Evolutionary conservation across 2,888 invertebrate genomes (phyloP).

Genomic region (Criorhina ranunculi): DNA sequence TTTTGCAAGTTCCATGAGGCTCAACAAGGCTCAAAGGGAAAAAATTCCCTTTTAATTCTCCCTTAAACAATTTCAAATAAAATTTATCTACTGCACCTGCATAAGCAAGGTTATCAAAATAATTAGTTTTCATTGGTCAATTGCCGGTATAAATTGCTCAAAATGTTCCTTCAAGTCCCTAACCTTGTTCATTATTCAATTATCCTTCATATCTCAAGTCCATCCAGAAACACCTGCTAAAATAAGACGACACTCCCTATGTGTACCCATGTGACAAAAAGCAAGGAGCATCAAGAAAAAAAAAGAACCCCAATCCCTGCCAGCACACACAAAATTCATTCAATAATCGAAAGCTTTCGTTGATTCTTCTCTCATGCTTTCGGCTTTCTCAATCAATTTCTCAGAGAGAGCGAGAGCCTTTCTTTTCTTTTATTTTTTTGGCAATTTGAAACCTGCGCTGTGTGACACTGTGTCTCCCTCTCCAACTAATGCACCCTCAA

Average conservation of each 20-base stretch:
- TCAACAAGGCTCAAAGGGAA: background rate
- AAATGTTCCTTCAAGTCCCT: slow-evolving; percentile 14
- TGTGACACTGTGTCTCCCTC: slow-evolving; percentile 17
- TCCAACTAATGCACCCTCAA: slow-evolving; percentile 32
- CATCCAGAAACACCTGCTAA: slow-evolving; percentile 25
- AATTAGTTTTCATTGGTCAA: background rate
- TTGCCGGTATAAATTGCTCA: background rate
- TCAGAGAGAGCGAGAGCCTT: slow-evolving; percentile 17
- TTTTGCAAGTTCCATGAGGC: too few relatives aligned
- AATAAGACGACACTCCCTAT: slow-evolving; percentile 8
- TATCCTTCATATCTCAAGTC: slow-evolving; percentile 53
- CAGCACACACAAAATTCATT: slow-evolving; percentile 39
- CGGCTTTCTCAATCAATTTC: slow-evolving; percentile 2
- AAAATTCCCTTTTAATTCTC: too few relatives aligned
- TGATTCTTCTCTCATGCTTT: background rate
- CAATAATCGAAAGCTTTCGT: slow-evolving; percentile 56
- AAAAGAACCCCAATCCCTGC: slow-evolving; percentile 35
- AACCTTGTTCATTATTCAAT: slow-evolving; percentile 65
- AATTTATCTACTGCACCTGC: too few relatives aligned
- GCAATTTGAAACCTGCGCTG: slow-evolving; percentile 43
- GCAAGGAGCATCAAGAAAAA: slow-evolving; percentile 1
- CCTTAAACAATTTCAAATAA: too few relatives aligned
- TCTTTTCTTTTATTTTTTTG: background rate
- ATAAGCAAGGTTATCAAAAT: too few relatives aligned
- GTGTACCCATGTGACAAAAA: slow-evolving; percentile 37